Evolutionary conservation across 2,797 vertebrate species (phyloP), one percentile per base, ranked within the genome.

Genomic region (Ptychadena robeensis): DNA sequence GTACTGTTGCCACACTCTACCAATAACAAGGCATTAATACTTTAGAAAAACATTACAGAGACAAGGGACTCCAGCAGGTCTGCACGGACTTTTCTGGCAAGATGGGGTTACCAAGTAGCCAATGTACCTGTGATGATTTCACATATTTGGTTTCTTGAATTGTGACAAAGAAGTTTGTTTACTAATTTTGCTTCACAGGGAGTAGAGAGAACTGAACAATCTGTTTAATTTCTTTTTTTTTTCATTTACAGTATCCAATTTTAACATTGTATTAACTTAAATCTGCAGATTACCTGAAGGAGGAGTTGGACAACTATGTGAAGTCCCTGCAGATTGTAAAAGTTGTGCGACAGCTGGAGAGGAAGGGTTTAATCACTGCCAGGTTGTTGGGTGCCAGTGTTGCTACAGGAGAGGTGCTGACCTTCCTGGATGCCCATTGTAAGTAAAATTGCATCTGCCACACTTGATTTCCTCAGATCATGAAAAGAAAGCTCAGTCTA

Each of bases 371-470:
- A 83, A 98, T 98, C 89, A 97, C 97, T 0, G 98, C 97, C 0
- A 93, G 98, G 74, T 90, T 99, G 83, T 91, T 99, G 86, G 98
- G 98, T 4, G 97, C 98, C 89, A 94, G 95, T 1, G 87, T 95
- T 31, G 96, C 98, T 4, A 92, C 89, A 15, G 98, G 96, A 0
- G 96, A 98, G 70, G 93, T 96, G 76, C 95, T 99, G 78, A 99
- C 98, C 74, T 99, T 99, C 92, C 93, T 99, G 34, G 98, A 99
- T 9, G 96, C 97, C 65, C 97, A 98, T 90, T 99, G 98, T 99
- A 89, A 95, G 98, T 90, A n/a, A 28, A 11, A 57, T 69, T 48
- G 3, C 9, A 57, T 67, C n/a, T 57, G 40, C 22, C 32, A 35
- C 64, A 34, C 22, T 25, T 78, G 0, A 14, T 53, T 35, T 32